Base-by-base conservation (phyloP, 2,888 invertebrate genomes). In the Chrysolina americana region DNA sequence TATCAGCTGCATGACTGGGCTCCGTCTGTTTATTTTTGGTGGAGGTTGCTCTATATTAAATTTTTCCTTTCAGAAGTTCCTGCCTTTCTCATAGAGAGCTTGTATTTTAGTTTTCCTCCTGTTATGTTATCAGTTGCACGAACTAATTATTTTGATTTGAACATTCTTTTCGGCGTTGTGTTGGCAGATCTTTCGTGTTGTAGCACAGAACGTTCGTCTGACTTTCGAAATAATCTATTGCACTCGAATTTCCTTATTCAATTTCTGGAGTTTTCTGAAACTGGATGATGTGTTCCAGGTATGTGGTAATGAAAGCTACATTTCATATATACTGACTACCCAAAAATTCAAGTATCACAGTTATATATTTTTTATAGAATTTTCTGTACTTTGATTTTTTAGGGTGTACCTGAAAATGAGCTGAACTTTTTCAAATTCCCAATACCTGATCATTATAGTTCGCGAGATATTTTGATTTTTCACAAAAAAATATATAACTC, bases 121-220 rank as follows among this genome's bases (percentile, higher is more conserved):
- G 68, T 69, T 71, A 70, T 71, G 62, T 73, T 72, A 63, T 65
- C 75, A 73, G 73, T 19, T 72, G 79, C 76, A 78, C 76, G 78
- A 68, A 75, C 68, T 74, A 73, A 53, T 28, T 56, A 19, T 36
- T 48, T 66, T 50, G 3, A 48, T 80, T 72, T 53, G 65, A 75
- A 76, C 73, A 71, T 70, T 77, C 70, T 71, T 65, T 78, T 11
- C 21, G 82, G 81, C 82, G 78, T 81, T 82, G 80, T 82, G 82
- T 82, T 82, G 82, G 82, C 82, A 81, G 77, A 70, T 78, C 71
- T 71, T 48, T 76, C 59, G 50, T 68, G 44, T 68, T 73, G 69
- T 77, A 71, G 75, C 76, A 75, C 75, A 65, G 28, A 50, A 66
- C n/a, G 36, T 59, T 59, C 21, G 19, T 48, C n/a, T 66, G n/a